phyloP scores from a whole-genome alignment of 2,888 invertebrate species.

The Stratiomys singularior region DNA sequence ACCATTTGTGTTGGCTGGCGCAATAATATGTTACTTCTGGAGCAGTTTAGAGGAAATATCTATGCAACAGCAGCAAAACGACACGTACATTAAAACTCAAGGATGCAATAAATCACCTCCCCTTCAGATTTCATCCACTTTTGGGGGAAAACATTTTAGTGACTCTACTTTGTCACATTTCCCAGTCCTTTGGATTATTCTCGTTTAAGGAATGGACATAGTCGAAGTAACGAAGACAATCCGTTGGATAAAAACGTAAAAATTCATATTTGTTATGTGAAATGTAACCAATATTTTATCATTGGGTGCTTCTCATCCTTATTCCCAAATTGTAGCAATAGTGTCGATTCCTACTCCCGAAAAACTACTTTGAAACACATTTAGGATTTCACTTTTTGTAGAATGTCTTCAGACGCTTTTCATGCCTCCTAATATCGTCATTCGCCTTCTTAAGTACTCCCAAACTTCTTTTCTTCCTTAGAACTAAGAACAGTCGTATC shows the following conservation, averaged over 20 bases:
- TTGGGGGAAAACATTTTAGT: conserved; percentile 7
- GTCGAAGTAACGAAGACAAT: no score
- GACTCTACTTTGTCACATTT: neutral
- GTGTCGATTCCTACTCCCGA: neutral
- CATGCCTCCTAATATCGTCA: neutral
- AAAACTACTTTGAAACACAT: neutral
- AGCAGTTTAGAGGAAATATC: neutral
- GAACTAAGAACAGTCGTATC: neutral
- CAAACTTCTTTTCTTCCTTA: neutral
- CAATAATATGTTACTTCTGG: neutral
- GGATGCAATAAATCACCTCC: conserved; percentile 45
- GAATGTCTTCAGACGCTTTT: neutral
- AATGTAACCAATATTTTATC: no score
- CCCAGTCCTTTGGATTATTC: neutral
- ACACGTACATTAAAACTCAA: conserved; percentile 35
- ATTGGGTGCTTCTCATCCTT: no score
- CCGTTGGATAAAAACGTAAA: no score
- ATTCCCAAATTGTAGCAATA: neutral
- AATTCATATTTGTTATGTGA: no score
- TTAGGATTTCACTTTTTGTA: neutral
- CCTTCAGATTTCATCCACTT: conserved; percentile 23
- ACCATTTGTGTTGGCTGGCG: neutral
- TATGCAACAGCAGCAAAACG: no score
- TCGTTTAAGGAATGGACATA: no score
- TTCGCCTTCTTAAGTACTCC: conserved; percentile 18